phyloP scores from a whole-genome alignment of 2,888 invertebrate species.

The Bursaphelenchus okinawaensis region DNA sequence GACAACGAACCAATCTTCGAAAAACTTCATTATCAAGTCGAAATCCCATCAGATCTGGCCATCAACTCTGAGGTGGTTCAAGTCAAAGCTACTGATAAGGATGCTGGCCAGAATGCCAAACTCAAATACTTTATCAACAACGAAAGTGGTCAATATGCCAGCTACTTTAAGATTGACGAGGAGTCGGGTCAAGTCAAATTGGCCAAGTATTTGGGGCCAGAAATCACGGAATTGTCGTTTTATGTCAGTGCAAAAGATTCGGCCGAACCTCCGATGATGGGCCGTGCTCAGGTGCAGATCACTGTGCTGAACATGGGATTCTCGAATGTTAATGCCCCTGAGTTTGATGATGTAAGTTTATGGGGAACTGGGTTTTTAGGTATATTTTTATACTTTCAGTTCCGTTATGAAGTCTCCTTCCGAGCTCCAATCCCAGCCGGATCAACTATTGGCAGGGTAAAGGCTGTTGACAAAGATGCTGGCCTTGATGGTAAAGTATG shows the following conservation, averaged over 20 bases:
- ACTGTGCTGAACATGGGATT: conserved; percentile 12
- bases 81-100: conserved; percentile 37
- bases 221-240: conserved; percentile 8
- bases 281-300: conserved; percentile 13
- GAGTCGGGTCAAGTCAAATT: conserved; percentile 17
- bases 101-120: conserved; percentile 36
- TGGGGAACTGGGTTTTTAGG: no score
- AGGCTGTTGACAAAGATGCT: conserved; percentile 49
- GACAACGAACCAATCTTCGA: conserved; percentile 46
- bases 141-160: conserved; percentile 19
- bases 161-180: conserved; percentile 20
- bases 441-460: conserved; percentile 35
- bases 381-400: conserved; percentile 20
- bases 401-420: conserved; percentile 35
- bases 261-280: conserved; percentile 28
- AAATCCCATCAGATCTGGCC: conserved; percentile 44
- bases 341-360: conserved; percentile 42
- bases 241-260: conserved; percentile 20
- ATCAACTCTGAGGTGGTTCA: conserved; percentile 32
- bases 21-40: conserved; percentile 29
- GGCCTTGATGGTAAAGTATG: conserved; percentile 38
- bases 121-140: conserved; percentile 35
- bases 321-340: conserved; percentile 46
- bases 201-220: conserved; percentile 19
- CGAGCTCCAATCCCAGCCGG: conserved; percentile 37